phyloP scores from a whole-genome alignment of 2,113 vertebrate species.

The Alexandromys fortis region DNA sequence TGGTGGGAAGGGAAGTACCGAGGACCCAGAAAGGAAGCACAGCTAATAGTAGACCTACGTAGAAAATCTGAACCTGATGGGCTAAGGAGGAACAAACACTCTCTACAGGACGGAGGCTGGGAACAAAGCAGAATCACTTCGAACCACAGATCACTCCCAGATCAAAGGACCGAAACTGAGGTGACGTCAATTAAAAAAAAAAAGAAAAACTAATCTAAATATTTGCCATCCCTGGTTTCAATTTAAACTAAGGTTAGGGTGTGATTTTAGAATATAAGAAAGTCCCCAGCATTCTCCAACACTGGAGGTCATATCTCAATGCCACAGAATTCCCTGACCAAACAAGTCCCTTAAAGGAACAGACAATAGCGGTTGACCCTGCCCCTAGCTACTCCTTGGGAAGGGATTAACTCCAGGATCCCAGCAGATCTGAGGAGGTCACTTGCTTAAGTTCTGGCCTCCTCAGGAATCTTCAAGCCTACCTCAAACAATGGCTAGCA shows the following conservation, averaged over 20 bases:
- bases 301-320: neutral
- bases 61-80: slow-evolving; percentile 22
- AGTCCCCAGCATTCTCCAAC: slow-evolving; percentile 16
- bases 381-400: neutral
- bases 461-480: neutral
- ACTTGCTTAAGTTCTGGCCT: slow-evolving; percentile 2
- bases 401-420: neutral
- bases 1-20: neutral
- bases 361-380: neutral
- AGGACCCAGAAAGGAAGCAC: neutral
- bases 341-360: neutral
- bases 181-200: neutral
- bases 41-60: neutral
- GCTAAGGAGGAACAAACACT: slow-evolving; percentile 12
- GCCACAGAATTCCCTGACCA: neutral
- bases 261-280: neutral
- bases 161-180: slow-evolving; percentile 35
- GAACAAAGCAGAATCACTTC: neutral
- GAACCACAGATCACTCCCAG: neutral
- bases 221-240: slow-evolving; percentile 11
- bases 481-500: slow-evolving; percentile 48
- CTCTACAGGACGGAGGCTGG: neutral
- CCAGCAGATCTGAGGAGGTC: neutral
- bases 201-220: neutral
- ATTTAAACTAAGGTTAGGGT: neutral